Evolutionary conservation across 2,888 invertebrate genomes (phyloP), one percentile per base, ranked within the genome.

Genomic region (Microctonus brassicae): DNA sequence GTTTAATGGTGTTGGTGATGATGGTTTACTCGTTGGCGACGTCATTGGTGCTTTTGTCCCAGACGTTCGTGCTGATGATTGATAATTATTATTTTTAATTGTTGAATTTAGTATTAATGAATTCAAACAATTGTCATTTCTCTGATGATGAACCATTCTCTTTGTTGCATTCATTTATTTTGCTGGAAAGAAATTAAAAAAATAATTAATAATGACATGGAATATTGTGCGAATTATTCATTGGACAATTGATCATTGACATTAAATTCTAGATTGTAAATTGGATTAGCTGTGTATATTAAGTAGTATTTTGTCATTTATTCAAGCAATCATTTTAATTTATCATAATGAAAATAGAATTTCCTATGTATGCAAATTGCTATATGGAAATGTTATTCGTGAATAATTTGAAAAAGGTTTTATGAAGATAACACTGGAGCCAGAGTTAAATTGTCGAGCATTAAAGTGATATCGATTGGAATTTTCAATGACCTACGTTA

Each of bases 131-230:
- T 73, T 78, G 36, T 84, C 83, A 70, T 77, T 81, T 33, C 77
- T 82, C 73, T 80, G 79, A 63, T 81, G 81, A 39, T 81, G 81
- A 34, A 82, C 80, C 84, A 83, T 83, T 71, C 69, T 77, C 62
- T 74, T 74, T 36, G 69, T 75, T 61, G 69, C 75, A 62, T 52
- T 79, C 78, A 81, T 76, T 64, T 70, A 68, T 55, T 61, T 60
- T 72, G 69, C 20, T 34, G 33, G 52, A 7, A 20, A 53, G 22
- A 57, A n/a, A n/a, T n/a, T n/a, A n/a, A n/a, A n/a, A n/a, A n/a
- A n/a, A 9, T 6, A 60, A 10, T 20, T 34, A 26, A 60, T 17
- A 26, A 60, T 26, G 20, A 60, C 33, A 34, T 60, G 33, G 17
- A 53, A 26, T 52, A 39, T 65, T 29, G 70, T 66, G 9, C 66